These are phyloP conservation scores for Drosophila peninsularis DNA, from an alignment of 2,888 invertebrate genomes.

Conservation along the genomic window DNA sequence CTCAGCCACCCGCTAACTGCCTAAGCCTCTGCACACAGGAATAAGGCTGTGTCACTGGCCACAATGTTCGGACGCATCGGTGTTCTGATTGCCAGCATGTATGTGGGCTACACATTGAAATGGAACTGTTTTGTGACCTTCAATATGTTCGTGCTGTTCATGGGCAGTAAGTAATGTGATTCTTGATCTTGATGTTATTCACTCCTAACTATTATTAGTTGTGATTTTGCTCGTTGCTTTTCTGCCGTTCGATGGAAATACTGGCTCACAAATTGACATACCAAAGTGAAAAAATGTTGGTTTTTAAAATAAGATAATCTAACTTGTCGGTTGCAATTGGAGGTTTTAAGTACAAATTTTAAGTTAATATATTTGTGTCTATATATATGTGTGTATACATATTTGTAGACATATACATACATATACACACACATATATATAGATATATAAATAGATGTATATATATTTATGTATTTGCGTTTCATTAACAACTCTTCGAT, in stretches of 20 bases:
- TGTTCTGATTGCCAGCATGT: constrained; percentile 10
- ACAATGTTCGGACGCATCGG: constrained; percentile 37
- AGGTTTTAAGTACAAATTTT: too few species aligned
- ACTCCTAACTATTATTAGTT: background rate
- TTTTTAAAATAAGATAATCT: too few species aligned
- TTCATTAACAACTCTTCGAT: constrained; percentile 35
- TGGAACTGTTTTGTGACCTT: constrained; percentile 34
- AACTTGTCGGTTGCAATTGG: too few species aligned
- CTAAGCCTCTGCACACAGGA: constrained; percentile 7
- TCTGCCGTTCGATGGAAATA: constrained; percentile 5
- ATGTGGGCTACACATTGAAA: constrained; percentile 26
- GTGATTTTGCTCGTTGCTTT: background rate
- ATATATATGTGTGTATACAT: too few species aligned
- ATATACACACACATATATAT: too few species aligned
- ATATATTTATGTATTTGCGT: too few species aligned
- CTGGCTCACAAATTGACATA: background rate
- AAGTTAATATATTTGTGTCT: too few species aligned
- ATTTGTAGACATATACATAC: too few species aligned
- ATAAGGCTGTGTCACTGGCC: constrained; percentile 32
- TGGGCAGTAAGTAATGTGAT: constrained; percentile 20
- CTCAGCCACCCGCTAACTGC: too few species aligned
- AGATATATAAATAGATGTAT: background rate
- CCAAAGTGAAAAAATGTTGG: too few species aligned
- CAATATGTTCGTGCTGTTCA: constrained; percentile 15
- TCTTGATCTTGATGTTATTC: background rate